Percentiles rank a stretch among this genome's conserved stretches.
These are phyloP conservation scores for Aphrocallistes beatrix DNA, from an alignment of 37 sponge, comb jelly and placozoan species.

Conservation along the genomic window DNA sequence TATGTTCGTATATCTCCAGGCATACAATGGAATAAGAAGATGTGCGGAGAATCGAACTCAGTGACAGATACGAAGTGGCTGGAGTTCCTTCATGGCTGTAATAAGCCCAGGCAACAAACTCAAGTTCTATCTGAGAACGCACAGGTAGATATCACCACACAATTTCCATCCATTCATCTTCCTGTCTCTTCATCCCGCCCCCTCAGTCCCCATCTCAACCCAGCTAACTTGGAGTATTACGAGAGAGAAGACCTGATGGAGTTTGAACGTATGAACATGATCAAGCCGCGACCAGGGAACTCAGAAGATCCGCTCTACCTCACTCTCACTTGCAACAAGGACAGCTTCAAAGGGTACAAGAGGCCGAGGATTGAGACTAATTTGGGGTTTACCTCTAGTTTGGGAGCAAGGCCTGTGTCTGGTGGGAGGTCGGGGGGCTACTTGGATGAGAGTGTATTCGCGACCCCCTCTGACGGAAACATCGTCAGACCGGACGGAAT, in stretches of 20 bases:
- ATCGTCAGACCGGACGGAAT: neutral
- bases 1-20: neutral
- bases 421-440: neutral
- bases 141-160: neutral
- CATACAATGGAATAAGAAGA: neutral
- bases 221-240: neutral
- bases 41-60: neutral
- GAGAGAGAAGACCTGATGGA: neutral
- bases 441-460: neutral
- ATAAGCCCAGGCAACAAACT: neutral
- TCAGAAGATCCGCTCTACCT: constrained; percentile 14
- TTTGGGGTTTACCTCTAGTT: neutral
- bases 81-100: neutral
- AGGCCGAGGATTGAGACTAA: neutral
- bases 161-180: neutral
- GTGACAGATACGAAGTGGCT: neutral
- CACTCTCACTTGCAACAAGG: neutral
- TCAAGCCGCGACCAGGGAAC: neutral
- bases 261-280: neutral
- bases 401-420: neutral
- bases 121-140: neutral
- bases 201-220: neutral
- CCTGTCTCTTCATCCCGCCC: neutral
- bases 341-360: constrained; percentile 14
- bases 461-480: neutral